A percentile compares a stretch with the other conserved stretches of the same genome.
These are phyloP conservation scores for Corapipo altera DNA, from an alignment of 2,113 vertebrate species.

Conservation along the genomic window DNA sequence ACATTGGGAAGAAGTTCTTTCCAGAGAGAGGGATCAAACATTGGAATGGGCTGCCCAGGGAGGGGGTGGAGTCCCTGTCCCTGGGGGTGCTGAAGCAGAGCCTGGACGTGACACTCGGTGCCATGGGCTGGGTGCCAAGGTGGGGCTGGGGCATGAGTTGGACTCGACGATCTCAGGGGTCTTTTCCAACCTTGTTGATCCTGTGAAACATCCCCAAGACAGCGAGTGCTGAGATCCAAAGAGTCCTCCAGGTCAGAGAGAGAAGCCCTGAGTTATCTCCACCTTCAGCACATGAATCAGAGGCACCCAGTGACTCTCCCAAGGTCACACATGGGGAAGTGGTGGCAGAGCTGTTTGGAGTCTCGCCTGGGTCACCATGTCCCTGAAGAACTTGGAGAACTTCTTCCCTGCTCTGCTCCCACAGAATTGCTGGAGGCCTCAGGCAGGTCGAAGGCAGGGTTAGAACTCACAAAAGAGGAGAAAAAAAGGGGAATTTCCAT, in stretches of 20 bases:
- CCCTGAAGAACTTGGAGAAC: accelerated
- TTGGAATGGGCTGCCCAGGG: no score
- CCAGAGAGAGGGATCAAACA: no score
- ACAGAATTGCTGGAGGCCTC: neutral
- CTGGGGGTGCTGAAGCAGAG: no score
- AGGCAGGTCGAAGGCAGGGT: neutral
- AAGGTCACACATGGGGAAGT: neutral
- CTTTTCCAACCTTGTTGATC: no score
- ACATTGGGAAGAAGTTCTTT: no score
- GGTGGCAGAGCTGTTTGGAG: neutral
- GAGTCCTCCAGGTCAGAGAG: neutral
- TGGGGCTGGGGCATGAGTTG: no score
- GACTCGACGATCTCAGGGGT: no score
- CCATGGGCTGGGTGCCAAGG: no score
- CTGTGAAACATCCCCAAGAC: neutral
- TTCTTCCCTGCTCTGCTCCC: neutral
- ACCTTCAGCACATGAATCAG: neutral
- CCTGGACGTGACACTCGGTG: no score
- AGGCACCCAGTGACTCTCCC: accelerated
- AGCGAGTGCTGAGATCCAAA: accelerated
- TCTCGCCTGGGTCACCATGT: neutral
- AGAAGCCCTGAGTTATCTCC: neutral
- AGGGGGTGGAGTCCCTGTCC: no score
- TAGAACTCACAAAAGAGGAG: neutral
- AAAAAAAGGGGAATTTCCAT: neutral